Percentiles rank a stretch among this genome's conserved stretches.
Evolutionary conservation across 2,888 invertebrate species (phyloP).

Genomic region (Spodoptera exigua): DNA sequence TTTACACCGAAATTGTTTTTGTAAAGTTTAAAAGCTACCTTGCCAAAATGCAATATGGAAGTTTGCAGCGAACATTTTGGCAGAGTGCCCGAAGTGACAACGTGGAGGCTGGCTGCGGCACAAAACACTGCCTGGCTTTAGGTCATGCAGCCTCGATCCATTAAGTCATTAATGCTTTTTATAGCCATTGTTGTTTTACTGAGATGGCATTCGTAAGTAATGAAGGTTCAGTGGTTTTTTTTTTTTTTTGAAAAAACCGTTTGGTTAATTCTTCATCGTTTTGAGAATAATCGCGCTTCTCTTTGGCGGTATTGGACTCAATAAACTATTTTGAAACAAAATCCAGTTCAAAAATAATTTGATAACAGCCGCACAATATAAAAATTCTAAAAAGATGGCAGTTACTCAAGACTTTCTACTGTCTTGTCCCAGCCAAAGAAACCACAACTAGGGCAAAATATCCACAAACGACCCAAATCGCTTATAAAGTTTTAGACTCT

Average conservation of each 20-base stretch:
- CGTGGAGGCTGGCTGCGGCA: constrained; percentile 26
- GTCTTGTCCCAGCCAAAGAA: constrained; percentile 24
- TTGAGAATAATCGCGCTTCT: constrained; percentile 2
- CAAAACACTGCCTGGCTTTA: constrained; percentile 51
- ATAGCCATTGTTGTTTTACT: constrained; percentile 45
- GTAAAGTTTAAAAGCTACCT: constrained; percentile 39
- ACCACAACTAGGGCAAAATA: constrained; percentile 29
- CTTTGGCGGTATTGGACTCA: not conserved
- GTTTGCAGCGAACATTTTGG: constrained; percentile 44
- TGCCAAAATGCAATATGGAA: constrained; percentile 45
- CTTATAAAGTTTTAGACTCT: constrained; percentile 34
- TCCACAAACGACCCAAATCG: constrained; percentile 29
- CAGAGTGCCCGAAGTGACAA: constrained; percentile 44
- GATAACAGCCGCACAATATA: not conserved
- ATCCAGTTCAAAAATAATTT: not conserved
- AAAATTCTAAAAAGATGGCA: constrained; percentile 21
- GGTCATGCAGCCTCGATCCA: constrained; percentile 46
- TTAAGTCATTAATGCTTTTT: constrained; percentile 54
- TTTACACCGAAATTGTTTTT: constrained; percentile 33
- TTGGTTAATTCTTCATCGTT: constrained; percentile 8
- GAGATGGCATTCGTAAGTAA: constrained; percentile 25
- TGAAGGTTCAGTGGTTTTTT: constrained; percentile 12
- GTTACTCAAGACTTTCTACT: constrained; percentile 22
- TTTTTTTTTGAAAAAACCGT: constrained; percentile 12
- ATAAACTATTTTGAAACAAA: not conserved